Evolutionary conservation across 1,140 invertebrate species (phyloP).

Genomic region (Protaetia brevitarsis): DNA sequence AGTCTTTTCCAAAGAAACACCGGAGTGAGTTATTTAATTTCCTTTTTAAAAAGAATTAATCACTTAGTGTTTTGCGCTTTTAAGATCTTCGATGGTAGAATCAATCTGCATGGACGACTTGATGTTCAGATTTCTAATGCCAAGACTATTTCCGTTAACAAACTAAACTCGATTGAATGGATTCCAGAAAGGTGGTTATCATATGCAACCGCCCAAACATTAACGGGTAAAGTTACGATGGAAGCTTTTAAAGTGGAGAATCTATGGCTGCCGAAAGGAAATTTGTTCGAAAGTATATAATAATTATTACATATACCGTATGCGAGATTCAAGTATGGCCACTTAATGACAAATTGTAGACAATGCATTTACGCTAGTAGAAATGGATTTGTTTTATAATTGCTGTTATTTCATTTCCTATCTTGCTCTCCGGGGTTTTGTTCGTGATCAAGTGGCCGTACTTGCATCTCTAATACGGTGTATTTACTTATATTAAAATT

Average conservation of each 20-base stretch:
- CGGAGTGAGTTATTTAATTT: background rate
- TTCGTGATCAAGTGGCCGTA: too few relatives aligned
- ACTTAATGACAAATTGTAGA: too few relatives aligned
- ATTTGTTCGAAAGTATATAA: background rate
- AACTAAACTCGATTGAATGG: slow-evolving; percentile 34
- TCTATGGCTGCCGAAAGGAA: background rate
- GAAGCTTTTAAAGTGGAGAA: background rate
- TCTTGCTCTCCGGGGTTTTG: too few relatives aligned
- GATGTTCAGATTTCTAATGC: slow-evolving; percentile 29
- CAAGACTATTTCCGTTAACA: slow-evolving; percentile 27
- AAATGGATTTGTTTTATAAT: too few relatives aligned
- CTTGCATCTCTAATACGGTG: too few relatives aligned
- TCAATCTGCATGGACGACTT: slow-evolving; percentile 27
- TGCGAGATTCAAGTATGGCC: too few relatives aligned
- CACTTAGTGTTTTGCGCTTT: background rate
- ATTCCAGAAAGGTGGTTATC: slow-evolving; percentile 36
- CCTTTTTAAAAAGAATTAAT: background rate
- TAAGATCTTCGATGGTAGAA: slow-evolving; percentile 31
- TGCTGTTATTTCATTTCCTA: too few relatives aligned
- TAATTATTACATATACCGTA: too few relatives aligned
- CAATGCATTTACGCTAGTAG: too few relatives aligned
- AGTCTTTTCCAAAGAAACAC: background rate
- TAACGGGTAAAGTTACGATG: slow-evolving; percentile 22
- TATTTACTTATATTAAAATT: background rate
- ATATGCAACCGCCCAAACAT: slow-evolving; percentile 31